Percentiles rank a stretch among this genome's conserved stretches.
These are phyloP conservation scores for Oryzias javanicus DNA, from an alignment of 2,113 vertebrate genomes.

Conservation along the genomic window DNA sequence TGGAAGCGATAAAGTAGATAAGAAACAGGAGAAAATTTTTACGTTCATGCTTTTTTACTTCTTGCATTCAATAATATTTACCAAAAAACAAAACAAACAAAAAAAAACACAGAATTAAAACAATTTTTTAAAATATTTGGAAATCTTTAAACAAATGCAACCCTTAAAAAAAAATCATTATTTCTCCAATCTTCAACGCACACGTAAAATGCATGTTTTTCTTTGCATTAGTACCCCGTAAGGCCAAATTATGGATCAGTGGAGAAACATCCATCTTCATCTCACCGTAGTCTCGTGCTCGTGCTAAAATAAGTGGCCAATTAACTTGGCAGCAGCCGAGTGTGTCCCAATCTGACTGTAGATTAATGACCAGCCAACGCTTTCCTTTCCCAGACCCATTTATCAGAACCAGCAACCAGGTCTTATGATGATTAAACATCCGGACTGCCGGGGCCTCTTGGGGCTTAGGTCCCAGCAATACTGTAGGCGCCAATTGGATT, in stretches of 20 bases:
- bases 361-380: conserved; percentile 91
- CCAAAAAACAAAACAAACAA: too few relatives aligned
- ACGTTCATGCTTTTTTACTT: neutral
- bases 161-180: too few relatives aligned
- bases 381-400: conserved; percentile 88
- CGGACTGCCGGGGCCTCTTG: conserved; percentile 56
- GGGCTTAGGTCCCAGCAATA: conserved; percentile 75
- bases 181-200: too few relatives aligned
- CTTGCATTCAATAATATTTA: too few relatives aligned
- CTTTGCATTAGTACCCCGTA: conserved; percentile 59
- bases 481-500: conserved; percentile 80
- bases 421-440: conserved; percentile 91
- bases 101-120: too few relatives aligned
- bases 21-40: conserved; percentile 39
- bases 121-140: too few relatives aligned
- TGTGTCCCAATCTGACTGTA: conserved; percentile 86
- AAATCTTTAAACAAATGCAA: too few relatives aligned
- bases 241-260: conserved; percentile 77
- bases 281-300: conserved; percentile 53
- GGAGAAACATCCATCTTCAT: conserved; percentile 81
- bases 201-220: conserved; percentile 30
- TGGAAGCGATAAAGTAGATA: conserved; percentile 46
- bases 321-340: conserved; percentile 85
- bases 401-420: conserved; percentile 89
- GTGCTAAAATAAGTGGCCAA: conserved; percentile 88